Conservation (phyloP, 2,797 vertebrate genomes). For the Zenarchopterus dispar region DNA sequence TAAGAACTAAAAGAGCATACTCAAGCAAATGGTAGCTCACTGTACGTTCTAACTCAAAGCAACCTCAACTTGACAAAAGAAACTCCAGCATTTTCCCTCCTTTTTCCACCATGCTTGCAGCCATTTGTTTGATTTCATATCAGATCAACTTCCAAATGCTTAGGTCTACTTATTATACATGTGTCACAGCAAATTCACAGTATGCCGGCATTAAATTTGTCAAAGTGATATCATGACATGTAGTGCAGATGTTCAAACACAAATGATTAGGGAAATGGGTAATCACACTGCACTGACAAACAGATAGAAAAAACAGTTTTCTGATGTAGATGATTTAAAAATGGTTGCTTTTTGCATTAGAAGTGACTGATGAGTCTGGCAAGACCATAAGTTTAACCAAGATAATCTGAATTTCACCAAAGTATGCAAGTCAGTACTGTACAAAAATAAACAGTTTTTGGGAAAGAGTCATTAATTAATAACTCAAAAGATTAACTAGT, state of each 20-base stretch:
- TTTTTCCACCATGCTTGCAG: not conserved
- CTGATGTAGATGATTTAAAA: conserved; percentile 7
- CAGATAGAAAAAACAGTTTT: not conserved
- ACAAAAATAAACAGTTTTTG: too few relatives aligned
- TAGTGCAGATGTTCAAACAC: too few relatives aligned
- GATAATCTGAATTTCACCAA: too few relatives aligned
- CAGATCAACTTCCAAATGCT: not conserved
- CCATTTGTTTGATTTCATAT: not conserved
- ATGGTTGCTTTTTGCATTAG: not conserved
- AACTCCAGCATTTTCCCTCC: not conserved
- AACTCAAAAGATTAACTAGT: too few relatives aligned
- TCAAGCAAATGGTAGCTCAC: not conserved
- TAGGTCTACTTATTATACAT: too few relatives aligned
- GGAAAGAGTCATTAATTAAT: too few relatives aligned
- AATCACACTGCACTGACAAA: not conserved
- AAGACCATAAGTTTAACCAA: too few relatives aligned
- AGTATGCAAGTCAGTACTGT: too few relatives aligned
- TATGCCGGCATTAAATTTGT: too few relatives aligned
- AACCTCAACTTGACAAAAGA: not conserved
- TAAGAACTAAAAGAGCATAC: conserved; percentile 11
- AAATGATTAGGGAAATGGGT: too few relatives aligned
- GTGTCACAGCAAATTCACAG: too few relatives aligned
- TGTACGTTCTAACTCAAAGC: conserved; percentile 6
- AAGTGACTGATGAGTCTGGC: not conserved
- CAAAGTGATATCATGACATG: too few relatives aligned